These are phyloP conservation scores for Leptosomus discolor DNA, from an alignment of 2,113 vertebrate species.

Conservation along the genomic window DNA sequence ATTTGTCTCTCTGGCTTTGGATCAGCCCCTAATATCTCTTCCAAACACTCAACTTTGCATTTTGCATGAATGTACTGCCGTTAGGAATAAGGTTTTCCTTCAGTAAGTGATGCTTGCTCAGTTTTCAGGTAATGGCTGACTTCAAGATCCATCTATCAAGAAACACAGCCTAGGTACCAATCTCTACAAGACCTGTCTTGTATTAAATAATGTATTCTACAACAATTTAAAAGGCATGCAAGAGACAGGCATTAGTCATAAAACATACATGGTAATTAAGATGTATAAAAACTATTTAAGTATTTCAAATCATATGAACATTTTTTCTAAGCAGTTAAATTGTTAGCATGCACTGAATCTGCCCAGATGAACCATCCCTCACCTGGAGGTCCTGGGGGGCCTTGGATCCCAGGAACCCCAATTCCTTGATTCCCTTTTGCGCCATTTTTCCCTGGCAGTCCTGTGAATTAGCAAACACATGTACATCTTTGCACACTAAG, in stretches of 20 bases:
- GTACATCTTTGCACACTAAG: not conserved
- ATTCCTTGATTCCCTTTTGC: conserved; percentile 86
- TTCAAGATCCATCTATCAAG: not conserved
- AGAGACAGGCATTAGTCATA: not conserved
- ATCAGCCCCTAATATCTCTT: not conserved
- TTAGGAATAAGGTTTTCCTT: not conserved
- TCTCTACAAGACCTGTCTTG: not conserved
- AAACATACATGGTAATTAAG: not conserved
- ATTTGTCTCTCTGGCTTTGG: not conserved
- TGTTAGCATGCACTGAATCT: not conserved
- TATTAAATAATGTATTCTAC: not conserved
- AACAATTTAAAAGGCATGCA: not conserved
- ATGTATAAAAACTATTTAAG: not conserved
- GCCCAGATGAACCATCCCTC: not conserved
- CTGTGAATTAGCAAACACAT: conserved; percentile 69
- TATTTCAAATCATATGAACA: not conserved
- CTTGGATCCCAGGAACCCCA: conserved; percentile 81
- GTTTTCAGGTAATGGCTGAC: not conserved
- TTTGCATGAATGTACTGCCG: not conserved
- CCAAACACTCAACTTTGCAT: not conserved
- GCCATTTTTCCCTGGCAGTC: conserved; percentile 85
- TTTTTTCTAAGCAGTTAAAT: not conserved
- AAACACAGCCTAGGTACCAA: not conserved
- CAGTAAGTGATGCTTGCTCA: not conserved
- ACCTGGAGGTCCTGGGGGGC: conserved; percentile 88